These are phyloP conservation scores for Uromys caudimaculatus DNA, from an alignment of 2,797 vertebrate genomes.

Conservation along the genomic window DNA sequence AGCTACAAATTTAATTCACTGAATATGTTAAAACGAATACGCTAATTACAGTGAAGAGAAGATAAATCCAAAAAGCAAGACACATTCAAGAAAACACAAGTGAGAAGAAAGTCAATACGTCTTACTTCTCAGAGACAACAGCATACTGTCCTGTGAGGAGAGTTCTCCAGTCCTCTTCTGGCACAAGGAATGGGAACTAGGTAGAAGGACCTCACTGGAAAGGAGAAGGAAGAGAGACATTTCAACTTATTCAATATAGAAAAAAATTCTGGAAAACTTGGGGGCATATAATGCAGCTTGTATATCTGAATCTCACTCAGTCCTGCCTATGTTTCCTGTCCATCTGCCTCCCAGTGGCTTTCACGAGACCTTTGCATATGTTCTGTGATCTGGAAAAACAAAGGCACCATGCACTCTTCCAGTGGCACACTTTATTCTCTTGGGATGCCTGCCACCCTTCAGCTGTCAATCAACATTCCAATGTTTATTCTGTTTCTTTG, in stretches of 20 bases:
- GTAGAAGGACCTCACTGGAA: not conserved
- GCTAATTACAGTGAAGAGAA: not conserved
- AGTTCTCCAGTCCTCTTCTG: not conserved
- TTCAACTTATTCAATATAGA: not conserved
- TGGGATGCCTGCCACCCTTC: not conserved
- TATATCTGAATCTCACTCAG: not conserved
- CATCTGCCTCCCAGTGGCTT: rapidly evolving
- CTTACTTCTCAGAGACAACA: not conserved
- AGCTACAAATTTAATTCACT: not conserved
- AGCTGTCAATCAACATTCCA: not conserved
- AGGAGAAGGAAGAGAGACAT: not conserved
- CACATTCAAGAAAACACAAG: not conserved
- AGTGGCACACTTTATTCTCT: not conserved
- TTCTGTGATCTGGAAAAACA: not conserved
- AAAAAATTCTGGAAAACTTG: not conserved
- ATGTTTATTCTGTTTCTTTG: not conserved
- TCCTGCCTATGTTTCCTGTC: too few relatives aligned
- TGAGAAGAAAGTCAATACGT: not conserved
- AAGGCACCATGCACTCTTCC: not conserved
- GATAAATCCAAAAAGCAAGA: not conserved
- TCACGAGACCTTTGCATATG: not conserved
- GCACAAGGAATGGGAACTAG: not conserved
- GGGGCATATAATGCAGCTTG: not conserved
- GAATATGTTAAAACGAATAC: not conserved
- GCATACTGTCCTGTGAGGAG: not conserved